phyloP scores from a whole-genome alignment of 2,888 invertebrate species.

The Eilema sororculum region DNA sequence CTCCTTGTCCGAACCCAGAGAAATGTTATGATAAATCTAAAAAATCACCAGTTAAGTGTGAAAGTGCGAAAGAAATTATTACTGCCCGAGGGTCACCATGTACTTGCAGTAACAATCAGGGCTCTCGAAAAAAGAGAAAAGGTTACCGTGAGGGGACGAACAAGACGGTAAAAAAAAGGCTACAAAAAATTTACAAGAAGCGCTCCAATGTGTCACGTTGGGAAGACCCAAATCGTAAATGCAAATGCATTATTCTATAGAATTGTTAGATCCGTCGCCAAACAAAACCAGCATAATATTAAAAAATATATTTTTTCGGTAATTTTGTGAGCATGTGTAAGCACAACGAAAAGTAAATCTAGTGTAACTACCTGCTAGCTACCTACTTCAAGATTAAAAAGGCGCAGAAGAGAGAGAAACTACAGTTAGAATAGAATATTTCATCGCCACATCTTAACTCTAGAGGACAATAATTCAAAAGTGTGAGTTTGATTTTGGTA shows the following conservation, averaged over 20 bases:
- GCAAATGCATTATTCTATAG: slow-evolving; percentile 16
- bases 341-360: background rate
- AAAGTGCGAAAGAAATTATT: slow-evolving; percentile 65
- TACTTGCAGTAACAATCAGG: background rate
- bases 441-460: background rate
- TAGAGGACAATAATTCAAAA: background rate
- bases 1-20: slow-evolving; percentile 75
- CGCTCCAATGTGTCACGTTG: slow-evolving; percentile 16
- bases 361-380: background rate
- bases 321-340: background rate
- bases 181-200: slow-evolving; percentile 8
- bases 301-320: background rate
- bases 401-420: background rate
- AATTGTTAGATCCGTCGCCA: background rate
- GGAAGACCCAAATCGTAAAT: background rate
- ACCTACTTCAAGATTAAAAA: background rate
- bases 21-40: slow-evolving; percentile 72
- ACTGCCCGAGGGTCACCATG: slow-evolving; percentile 13
- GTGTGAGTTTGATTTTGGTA: background rate
- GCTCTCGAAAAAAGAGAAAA: slow-evolving; percentile 7
- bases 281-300: background rate
- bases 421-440: background rate
- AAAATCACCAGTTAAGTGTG: slow-evolving; percentile 68
- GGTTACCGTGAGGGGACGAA: slow-evolving; percentile 1
- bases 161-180: background rate